A percentile compares a stretch with the other conserved stretches of the same genome.
These are phyloP conservation scores for Apteryx mantelli DNA, from an alignment of 2,113 vertebrate genomes.

Conservation along the genomic window DNA sequence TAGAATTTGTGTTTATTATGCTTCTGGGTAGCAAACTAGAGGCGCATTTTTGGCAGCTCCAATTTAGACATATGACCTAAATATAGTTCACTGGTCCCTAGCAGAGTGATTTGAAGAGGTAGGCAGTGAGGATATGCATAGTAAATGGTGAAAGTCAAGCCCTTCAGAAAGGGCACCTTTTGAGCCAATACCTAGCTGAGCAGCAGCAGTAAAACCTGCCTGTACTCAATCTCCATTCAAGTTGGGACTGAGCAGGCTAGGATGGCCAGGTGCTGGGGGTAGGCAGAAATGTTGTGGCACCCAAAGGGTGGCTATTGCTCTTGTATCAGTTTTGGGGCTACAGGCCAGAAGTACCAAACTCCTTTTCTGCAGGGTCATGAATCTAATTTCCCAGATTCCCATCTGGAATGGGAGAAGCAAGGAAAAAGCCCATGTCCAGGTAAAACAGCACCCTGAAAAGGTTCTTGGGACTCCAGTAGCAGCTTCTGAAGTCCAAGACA, in stretches of 20 bases:
- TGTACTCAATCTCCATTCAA: neutral
- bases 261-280: too few species aligned
- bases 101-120: neutral
- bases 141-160: neutral
- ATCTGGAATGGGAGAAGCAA: accelerated
- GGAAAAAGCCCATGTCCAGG: accelerated
- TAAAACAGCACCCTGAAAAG: accelerated
- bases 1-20: neutral
- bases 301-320: accelerated
- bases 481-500: neutral
- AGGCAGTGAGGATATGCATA: accelerated
- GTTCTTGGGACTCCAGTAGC: accelerated
- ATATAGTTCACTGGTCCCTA: too few species aligned
- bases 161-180: neutral
- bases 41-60: neutral
- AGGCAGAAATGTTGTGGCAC: accelerated
- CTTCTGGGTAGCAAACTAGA: neutral
- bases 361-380: accelerated
- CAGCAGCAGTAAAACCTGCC: neutral
- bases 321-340: accelerated
- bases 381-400: neutral
- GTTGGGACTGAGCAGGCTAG: accelerated
- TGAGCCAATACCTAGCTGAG: neutral
- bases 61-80: accelerated
- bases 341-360: accelerated